Conservation (phyloP, 2,888 invertebrate species). For the Megaustenia siamemsis region DNA sequence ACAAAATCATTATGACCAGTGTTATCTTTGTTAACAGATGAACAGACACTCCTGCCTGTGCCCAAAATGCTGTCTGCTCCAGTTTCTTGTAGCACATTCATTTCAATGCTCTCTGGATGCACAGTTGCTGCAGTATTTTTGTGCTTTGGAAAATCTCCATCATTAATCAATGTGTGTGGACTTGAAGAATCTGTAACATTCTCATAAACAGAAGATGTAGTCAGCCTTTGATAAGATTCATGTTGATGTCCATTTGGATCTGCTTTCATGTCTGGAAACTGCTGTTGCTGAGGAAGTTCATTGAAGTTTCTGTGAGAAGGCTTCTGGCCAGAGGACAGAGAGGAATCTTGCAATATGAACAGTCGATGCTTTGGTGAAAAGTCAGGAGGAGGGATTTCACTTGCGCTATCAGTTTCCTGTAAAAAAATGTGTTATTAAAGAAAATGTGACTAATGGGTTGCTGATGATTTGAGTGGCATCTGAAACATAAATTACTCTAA, state of each 20-base stretch:
- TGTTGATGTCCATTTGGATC: not conserved
- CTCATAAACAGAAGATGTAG: conserved; percentile 23
- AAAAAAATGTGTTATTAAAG: not conserved
- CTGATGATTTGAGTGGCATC: no score
- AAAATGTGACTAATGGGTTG: not conserved
- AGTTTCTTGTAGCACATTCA: conserved; percentile 5
- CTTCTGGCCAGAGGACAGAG: not conserved
- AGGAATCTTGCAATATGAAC: conserved; percentile 12
- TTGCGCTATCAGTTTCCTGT: conserved; percentile 10
- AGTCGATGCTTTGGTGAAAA: conserved; percentile 2
- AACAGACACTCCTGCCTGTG: not conserved
- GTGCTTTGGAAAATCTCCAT: not conserved
- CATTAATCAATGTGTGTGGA: not conserved
- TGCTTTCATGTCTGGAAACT: not conserved
- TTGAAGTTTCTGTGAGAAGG: conserved; percentile 5
- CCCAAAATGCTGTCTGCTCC: not conserved
- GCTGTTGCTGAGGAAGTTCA: not conserved
- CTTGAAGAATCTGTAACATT: not conserved
- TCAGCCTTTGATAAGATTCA: conserved; percentile 5
- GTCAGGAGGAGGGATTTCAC: not conserved
- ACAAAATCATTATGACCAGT: not conserved
- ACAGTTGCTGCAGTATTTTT: not conserved
- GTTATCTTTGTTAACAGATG: not conserved
- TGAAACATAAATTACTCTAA: no score
- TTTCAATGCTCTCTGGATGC: conserved; percentile 26